These are phyloP conservation scores for Stenurella melanura DNA, from an alignment of 2,888 invertebrate genomes.

Conservation along the genomic window DNA sequence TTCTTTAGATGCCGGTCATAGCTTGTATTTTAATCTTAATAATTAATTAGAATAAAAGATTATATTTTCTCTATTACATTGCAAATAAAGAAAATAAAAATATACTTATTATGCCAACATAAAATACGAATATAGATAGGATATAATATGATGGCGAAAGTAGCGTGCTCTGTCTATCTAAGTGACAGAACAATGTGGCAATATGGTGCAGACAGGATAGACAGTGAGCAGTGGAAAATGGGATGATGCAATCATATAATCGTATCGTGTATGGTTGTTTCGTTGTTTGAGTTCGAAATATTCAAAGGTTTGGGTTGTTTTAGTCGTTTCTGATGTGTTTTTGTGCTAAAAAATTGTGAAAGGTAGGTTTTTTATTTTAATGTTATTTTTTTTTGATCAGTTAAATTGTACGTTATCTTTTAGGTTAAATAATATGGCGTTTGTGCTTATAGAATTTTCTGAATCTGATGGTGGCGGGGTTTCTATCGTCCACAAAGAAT, in stretches of 20 bases:
- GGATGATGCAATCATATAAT: too few relatives aligned
- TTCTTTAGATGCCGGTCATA: neutral
- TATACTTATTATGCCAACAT: neutral
- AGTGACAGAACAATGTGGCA: neutral
- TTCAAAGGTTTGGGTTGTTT: neutral
- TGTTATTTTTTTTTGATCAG: neutral
- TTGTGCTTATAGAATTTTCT: neutral
- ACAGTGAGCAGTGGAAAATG: neutral
- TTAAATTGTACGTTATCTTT: neutral
- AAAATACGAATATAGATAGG: neutral
- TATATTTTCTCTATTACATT: neutral
- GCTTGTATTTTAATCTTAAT: neutral
- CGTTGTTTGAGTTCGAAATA: neutral
- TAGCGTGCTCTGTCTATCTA: neutral
- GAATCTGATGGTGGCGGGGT: neutral
- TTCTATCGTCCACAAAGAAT: neutral
- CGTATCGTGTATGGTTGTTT: neutral
- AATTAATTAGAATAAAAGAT: too few relatives aligned
- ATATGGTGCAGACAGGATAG: neutral
- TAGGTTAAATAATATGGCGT: slow-evolving; percentile 2
- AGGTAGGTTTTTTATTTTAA: neutral
- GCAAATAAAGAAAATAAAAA: neutral
- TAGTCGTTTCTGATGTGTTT: neutral
- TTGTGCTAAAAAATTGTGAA: neutral
- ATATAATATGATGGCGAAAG: neutral